Conservation (phyloP, 2,113 vertebrate genomes). For the Centropus unirufus region DNA sequence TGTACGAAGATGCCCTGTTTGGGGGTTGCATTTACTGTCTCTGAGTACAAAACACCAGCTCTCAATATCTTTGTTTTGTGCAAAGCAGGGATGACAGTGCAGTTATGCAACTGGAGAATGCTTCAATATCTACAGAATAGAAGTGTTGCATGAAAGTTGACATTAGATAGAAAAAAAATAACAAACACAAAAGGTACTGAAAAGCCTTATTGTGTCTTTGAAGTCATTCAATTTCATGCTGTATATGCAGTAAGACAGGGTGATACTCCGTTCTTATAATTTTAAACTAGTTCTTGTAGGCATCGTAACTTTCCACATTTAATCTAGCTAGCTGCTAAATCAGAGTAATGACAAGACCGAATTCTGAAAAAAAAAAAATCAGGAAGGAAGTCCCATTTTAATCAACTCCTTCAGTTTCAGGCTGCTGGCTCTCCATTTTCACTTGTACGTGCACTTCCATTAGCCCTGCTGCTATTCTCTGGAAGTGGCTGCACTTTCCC, state of each 20-base stretch:
- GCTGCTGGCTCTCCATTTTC: slow-evolving; percentile 50
- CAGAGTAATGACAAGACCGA: background rate
- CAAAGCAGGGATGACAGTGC: background rate
- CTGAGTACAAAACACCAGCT: background rate
- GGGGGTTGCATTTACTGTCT: background rate
- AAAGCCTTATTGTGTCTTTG: background rate
- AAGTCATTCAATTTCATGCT: background rate
- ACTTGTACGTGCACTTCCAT: slow-evolving; percentile 37
- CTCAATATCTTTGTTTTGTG: background rate
- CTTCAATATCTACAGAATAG: background rate
- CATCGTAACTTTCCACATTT: slow-evolving; percentile 15
- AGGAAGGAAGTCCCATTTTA: slow-evolving; percentile 21
- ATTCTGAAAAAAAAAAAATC: background rate
- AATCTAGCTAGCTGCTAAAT: slow-evolving; percentile 36
- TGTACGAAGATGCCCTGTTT: accelerated
- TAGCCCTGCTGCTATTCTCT: slow-evolving; percentile 48
- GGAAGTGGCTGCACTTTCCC: slow-evolving; percentile 69
- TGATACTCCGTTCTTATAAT: slow-evolving; percentile 4
- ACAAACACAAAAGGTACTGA: background rate
- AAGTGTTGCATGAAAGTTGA: background rate
- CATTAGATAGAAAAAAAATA: background rate
- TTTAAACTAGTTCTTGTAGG: slow-evolving; percentile 46
- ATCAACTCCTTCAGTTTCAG: slow-evolving; percentile 13
- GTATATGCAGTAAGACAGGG: background rate
- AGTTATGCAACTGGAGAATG: background rate